phyloP scores from a whole-genome alignment of 2,888 invertebrate species.

The Acanthosepion lycidas region DNA sequence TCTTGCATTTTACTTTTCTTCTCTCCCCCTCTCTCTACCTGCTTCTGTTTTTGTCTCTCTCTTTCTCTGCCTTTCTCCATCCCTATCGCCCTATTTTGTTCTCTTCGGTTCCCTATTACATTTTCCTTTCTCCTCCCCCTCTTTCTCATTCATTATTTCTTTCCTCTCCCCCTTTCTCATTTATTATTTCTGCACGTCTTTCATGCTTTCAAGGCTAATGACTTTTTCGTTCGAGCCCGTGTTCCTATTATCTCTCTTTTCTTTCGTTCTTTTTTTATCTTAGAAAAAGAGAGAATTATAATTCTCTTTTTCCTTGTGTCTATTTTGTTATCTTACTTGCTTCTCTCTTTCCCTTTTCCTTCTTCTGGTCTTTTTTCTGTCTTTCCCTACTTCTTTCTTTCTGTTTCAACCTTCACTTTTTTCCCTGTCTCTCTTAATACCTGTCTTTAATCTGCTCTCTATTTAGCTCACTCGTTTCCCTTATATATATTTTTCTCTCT shows the following conservation, averaged over 20 bases:
- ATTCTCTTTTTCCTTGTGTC: not conserved
- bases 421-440: not conserved
- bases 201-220: too few species aligned
- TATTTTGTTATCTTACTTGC: not conserved
- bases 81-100: not conserved
- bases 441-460: not conserved
- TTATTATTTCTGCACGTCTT: too few species aligned
- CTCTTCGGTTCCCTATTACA: not conserved
- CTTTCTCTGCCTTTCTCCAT: not conserved
- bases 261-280: not conserved
- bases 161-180: not conserved
- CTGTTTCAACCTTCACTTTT: not conserved
- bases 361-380: not conserved
- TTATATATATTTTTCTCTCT: too few species aligned
- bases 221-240: not conserved
- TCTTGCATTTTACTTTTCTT: not conserved
- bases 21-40: not conserved
- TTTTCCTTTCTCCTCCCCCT: not conserved
- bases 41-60: not conserved
- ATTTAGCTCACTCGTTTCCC: too few species aligned
- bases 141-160: not conserved
- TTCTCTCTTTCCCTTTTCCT: not conserved
- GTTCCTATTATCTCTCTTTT: not conserved
- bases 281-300: not conserved
- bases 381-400: not conserved